A percentile compares a stretch with the other conserved stretches of the same genome.
These are phyloP conservation scores for Pocota personata DNA, from an alignment of 2,888 invertebrate genomes.

Conservation along the genomic window DNA sequence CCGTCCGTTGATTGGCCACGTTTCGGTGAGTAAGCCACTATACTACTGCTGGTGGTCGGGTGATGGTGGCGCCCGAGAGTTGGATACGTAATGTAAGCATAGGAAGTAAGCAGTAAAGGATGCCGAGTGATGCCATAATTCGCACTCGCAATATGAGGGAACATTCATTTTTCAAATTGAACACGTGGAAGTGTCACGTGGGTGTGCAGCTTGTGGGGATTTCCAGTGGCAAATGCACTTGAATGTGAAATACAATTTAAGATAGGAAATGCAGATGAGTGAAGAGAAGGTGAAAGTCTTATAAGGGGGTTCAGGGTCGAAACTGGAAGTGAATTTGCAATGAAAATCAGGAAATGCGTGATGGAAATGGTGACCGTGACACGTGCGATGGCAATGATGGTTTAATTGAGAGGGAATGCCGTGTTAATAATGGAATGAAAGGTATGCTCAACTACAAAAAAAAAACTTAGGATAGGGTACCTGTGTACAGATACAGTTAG, in stretches of 20 bases:
- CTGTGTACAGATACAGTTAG: too few species aligned
- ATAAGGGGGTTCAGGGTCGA: too few species aligned
- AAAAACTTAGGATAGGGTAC: too few species aligned
- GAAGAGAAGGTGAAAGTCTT: not conserved
- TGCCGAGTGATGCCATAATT: slow-evolving; percentile 63
- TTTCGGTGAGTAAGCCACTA: slow-evolving; percentile 21
- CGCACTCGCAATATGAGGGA: slow-evolving; percentile 34
- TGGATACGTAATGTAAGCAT: slow-evolving; percentile 19
- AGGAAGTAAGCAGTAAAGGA: slow-evolving; percentile 48
- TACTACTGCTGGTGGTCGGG: not conserved
- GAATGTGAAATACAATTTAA: slow-evolving; percentile 16
- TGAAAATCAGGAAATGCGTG: too few species aligned
- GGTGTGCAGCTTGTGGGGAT: not conserved
- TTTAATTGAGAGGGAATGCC: too few species aligned
- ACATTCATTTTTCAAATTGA: slow-evolving; percentile 33
- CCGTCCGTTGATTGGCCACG: slow-evolving; percentile 70
- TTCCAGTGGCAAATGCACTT: not conserved
- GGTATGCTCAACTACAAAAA: too few species aligned
- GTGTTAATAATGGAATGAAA: too few species aligned
- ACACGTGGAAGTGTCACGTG: slow-evolving; percentile 68
- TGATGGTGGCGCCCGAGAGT: slow-evolving; percentile 37
- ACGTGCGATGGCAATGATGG: too few species aligned
- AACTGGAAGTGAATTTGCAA: too few species aligned
- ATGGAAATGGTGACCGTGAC: too few species aligned
- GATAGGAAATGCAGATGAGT: not conserved